phyloP scores from a whole-genome alignment of 2,888 invertebrate genomes.

The Dexiosoma caninum region DNA sequence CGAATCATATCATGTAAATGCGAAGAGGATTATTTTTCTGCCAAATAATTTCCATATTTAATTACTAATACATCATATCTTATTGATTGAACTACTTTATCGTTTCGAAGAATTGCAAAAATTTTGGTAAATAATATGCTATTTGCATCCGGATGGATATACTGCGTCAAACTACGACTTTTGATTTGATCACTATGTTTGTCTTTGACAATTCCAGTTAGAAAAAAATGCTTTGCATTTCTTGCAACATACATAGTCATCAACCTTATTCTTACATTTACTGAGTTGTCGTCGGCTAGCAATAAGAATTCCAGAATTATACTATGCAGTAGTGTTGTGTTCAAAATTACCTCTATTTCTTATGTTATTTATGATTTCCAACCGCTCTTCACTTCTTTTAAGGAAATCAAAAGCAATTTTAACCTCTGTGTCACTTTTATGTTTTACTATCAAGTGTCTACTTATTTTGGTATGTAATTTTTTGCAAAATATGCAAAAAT shows the following conservation, averaged over 20 bases:
- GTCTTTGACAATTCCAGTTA: neutral
- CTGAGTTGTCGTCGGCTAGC: neutral
- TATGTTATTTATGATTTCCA: neutral
- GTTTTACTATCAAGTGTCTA: constrained; percentile 5
- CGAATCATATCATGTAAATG: neutral
- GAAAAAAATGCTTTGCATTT: neutral
- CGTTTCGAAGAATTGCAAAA: neutral
- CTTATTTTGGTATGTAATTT: neutral
- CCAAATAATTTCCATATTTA: neutral
- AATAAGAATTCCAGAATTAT: neutral
- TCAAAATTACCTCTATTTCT: constrained; percentile 13
- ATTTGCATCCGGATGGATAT: neutral
- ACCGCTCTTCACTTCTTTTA: neutral
- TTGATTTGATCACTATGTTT: neutral
- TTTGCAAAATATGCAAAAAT: constrained; percentile 9
- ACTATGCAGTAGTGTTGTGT: neutral
- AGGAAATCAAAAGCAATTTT: neutral
- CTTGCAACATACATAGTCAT: neutral
- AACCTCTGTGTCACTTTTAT: neutral
- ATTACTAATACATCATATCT: neutral
- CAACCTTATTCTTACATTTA: neutral
- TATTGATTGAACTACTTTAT: neutral
- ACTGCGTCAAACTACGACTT: neutral
- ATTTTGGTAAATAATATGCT: neutral
- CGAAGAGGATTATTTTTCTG: neutral